Percentiles rank a stretch among this genome's conserved stretches.
These are phyloP conservation scores for Temnothorax curvispinosus DNA, from an alignment of 1,140 invertebrate species.

Conservation along the genomic window DNA sequence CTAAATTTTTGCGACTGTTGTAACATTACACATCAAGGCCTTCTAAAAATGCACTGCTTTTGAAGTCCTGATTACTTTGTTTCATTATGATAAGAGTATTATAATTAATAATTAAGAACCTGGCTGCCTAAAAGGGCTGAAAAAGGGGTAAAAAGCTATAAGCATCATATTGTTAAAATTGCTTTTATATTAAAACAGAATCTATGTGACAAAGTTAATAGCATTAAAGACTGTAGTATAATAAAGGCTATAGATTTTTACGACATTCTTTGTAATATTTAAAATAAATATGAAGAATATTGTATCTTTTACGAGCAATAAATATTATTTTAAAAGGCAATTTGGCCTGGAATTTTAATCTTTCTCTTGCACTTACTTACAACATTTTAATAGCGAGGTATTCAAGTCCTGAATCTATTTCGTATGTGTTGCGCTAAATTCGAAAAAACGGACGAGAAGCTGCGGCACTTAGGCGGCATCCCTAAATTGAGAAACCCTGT, in stretches of 20 bases:
- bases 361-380: not conserved
- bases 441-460: not conserved
- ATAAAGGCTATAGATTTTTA: not conserved
- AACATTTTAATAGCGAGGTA: not conserved
- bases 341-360: not conserved
- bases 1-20: not conserved
- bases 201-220: not conserved
- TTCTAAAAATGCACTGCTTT: not conserved
- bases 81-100: conserved; percentile 11
- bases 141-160: not conserved
- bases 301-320: not conserved
- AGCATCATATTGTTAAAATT: conserved; percentile 26
- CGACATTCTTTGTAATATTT: not conserved
- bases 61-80: not conserved
- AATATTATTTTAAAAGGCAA: not conserved
- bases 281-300: not conserved
- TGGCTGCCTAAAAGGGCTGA: not conserved
- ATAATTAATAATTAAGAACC: conserved; percentile 16
- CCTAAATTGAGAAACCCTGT: conserved; percentile 53
- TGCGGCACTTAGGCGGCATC: not conserved
- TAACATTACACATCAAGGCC: not conserved
- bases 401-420: conserved; percentile 9
- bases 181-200: not conserved
- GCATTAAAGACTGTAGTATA: not conserved
- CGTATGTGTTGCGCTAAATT: not conserved